Evolutionary conservation across 2,113 vertebrate species (phyloP), one percentile per base, ranked within the genome.

Genomic region (Pterocles burchelli): DNA sequence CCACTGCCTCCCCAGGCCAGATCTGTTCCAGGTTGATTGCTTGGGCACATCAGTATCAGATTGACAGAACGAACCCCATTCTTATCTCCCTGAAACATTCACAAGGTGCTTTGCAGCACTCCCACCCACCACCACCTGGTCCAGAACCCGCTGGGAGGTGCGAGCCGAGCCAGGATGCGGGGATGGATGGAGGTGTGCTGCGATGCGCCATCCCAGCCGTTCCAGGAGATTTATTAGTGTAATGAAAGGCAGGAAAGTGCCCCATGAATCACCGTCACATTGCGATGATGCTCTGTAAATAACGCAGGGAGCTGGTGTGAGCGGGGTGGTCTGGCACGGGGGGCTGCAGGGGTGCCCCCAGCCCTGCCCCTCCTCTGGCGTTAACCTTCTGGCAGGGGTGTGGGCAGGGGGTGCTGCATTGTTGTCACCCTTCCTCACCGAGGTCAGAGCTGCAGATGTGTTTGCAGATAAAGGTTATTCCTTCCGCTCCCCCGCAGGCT

Each of bases 71-170:
- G 41, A 41, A 41, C 41, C 41, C 41, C 41, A 41, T 41, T 41
- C 41, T 41, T 41, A 41, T 41, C 38, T 41, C 41, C 41, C 41
- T 13, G 13, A 41, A 41, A 41, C 41, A 41, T 41, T 41, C 41
- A 41, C 41, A 41, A 41, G 41, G 41, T 41, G 41, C 41, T 41
- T 41, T 41, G 41, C 41, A 11, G 14, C 41, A 41, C 6, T 18
- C 45, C 55, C 49, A 9, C 0, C 1, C 33, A n/a, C 12, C 33
- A 24, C 7, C 5, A 1, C 28, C 31, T 11, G 13, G 41, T 17
- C 13, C 21, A 43, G 67, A 59, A 68, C 20, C 29, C 8, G 38
- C n/a, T 10, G 24, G 41, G 45, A 59, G 51, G n/a, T 34, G 45
- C n/a, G 24, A 74, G 59, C 6, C 11, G 76, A 68, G 61, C 33